Percentiles rank a stretch among this genome's conserved stretches.
Conservation (phyloP, 2,888 invertebrate genomes). For the Drosophila mettleri region DNA sequence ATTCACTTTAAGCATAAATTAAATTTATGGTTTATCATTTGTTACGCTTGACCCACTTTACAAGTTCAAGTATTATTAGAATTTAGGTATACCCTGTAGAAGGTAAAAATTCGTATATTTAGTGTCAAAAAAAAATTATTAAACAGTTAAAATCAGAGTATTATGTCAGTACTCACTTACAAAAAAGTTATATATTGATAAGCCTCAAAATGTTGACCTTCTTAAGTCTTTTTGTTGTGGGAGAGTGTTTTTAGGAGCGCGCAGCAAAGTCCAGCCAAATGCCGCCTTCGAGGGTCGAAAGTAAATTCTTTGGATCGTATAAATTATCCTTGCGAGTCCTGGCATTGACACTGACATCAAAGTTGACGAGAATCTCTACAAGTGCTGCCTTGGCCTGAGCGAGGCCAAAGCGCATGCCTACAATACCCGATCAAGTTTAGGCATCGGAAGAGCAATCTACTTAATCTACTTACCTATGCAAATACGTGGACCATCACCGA, state of each 20-base stretch:
- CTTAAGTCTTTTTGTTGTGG: background rate
- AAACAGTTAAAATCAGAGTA: background rate
- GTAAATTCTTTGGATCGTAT: conserved; percentile 67
- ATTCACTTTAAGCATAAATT: background rate
- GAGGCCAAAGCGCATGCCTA: conserved; percentile 83
- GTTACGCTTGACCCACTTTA: background rate
- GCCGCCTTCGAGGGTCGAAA: conserved; percentile 71
- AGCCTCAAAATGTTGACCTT: background rate
- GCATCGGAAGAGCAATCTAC: no score
- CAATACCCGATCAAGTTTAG: background rate
- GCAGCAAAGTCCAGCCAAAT: conserved; percentile 77
- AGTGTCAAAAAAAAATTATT: background rate
- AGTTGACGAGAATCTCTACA: conserved; percentile 79
- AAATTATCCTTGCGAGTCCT: conserved; percentile 80
- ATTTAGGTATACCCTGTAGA: background rate
- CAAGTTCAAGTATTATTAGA: background rate
- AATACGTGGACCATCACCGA: conserved; percentile 82
- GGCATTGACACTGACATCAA: conserved; percentile 76
- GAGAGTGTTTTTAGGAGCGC: background rate
- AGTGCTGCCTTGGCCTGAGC: conserved; percentile 81
- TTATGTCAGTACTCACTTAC: background rate
- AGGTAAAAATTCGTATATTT: no score
- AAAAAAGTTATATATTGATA: background rate
- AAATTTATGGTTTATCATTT: background rate
- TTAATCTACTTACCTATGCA: conserved; percentile 71